These are phyloP conservation scores for Euplagia quadripunctaria DNA, from an alignment of 2,888 invertebrate genomes.

Conservation along the genomic window DNA sequence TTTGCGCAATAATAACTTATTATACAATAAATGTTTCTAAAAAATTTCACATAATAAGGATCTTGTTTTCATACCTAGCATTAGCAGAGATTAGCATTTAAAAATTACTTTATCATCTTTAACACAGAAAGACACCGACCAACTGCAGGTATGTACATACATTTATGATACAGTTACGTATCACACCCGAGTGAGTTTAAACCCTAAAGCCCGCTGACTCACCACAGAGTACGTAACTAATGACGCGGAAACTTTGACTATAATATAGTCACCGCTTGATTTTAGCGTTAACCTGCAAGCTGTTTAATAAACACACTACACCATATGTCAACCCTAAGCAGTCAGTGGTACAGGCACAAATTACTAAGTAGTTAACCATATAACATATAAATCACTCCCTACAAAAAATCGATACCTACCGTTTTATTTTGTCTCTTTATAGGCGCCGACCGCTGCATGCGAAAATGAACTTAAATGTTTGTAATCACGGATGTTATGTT, in stretches of 20 bases:
- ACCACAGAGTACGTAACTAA: constrained; percentile 37
- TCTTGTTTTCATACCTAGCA: no score
- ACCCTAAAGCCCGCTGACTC: constrained; percentile 34
- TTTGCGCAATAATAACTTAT: neutral
- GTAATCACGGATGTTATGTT: no score
- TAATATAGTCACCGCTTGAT: constrained; percentile 18
- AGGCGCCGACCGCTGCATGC: no score
- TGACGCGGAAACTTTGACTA: constrained; percentile 44
- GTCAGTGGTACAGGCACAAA: neutral
- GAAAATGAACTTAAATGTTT: no score
- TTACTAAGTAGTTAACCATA: no score
- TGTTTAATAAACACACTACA: neutral
- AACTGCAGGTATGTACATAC: neutral
- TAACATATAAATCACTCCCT: no score
- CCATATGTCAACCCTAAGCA: neutral
- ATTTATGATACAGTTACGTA: neutral
- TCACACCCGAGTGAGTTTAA: constrained; percentile 21
- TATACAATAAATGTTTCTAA: neutral
- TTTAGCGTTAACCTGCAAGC: constrained; percentile 5
- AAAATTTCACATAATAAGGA: neutral
- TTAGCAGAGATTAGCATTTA: no score
- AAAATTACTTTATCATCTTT: neutral
- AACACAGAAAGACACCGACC: no score
- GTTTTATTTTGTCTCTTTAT: no score
- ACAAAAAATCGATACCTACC: no score